Evolutionary conservation across 2,888 invertebrate genomes (phyloP).

Genomic region (Liposcelis brunnea): DNA sequence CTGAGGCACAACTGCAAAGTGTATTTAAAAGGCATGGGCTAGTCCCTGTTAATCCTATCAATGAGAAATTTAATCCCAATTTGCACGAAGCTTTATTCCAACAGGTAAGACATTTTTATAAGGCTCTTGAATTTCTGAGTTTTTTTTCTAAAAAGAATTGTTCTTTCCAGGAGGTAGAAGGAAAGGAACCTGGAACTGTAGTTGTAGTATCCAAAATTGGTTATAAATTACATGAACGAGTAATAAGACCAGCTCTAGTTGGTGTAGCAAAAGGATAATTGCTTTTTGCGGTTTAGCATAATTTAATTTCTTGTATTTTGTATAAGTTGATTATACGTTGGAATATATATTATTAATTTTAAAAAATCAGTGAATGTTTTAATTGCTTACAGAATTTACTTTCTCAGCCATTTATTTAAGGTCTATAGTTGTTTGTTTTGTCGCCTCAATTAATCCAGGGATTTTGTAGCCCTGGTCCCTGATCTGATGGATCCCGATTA

Average conservation of each 20-base stretch:
- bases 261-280: constrained; percentile 65
- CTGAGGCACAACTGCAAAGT: constrained; percentile 62
- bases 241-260: constrained; percentile 88
- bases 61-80: constrained; percentile 94
- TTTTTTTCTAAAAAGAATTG: too few species aligned
- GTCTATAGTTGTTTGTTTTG: too few species aligned
- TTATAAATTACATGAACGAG: constrained; percentile 84
- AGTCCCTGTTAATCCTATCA: constrained; percentile 65
- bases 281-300: background rate
- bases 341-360: too few species aligned
- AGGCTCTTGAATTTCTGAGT: constrained; percentile 7
- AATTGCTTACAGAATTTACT: too few species aligned
- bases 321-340: too few species aligned
- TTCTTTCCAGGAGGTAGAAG: constrained; percentile 53
- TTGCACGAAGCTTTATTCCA: constrained; percentile 56
- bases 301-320: background rate
- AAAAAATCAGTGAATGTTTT: too few species aligned
- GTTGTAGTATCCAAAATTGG: constrained; percentile 90
- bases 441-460: too few species aligned
- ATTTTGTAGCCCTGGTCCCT: too few species aligned
- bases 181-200: constrained; percentile 69
- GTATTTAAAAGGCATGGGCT: constrained; percentile 81
- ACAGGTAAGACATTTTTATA: constrained; percentile 5
- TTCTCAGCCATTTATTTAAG: too few species aligned
- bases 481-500: too few species aligned